Evolutionary conservation across 2,797 vertebrate species (phyloP), one percentile per base, ranked within the genome.

Genomic region (Scomberomorus guttatus): DNA sequence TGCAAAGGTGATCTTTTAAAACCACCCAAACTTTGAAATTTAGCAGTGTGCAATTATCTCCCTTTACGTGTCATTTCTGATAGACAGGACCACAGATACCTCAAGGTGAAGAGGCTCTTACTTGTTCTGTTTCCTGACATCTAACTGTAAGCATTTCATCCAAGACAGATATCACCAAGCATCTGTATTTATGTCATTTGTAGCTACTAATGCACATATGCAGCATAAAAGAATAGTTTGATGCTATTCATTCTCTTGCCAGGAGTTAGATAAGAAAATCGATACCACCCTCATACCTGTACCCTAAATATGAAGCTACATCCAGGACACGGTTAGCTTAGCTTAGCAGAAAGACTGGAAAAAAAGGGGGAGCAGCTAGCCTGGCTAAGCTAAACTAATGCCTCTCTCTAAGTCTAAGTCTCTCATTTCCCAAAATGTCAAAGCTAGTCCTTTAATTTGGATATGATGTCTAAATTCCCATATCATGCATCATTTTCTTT

Each of bases 1-100:
- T 55, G 29, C 27, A 46, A 56, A 74, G 68, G 59, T 72, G 56
- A 85, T 63, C 8, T 58, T 50, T 74, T 48, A 65, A 22, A 58
- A 51, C 22, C 18, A n/a, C 27, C 29, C 2, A 2, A 65, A 63
- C 29, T 70, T 59, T 81, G 13, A 79, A 62, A 87, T 76, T 9
- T 15, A 14, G 39, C 27, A 44, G 29, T 13, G 24, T 56, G 18
- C 3, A 5, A 5, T n/a, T 77, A 5, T 44, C 22, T 55, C 52
- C 18, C 22, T 59, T 54, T 9, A 4, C 27, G 61, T 6, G 20
- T 62, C 27, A 17, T 44, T 75, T 64, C 17, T n/a, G 34, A 27
- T 24, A 29, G 54, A 42, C 17, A 24, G 29, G 27, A 27, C 63
- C 27, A 39, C 1, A 1, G 0, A 25, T 20, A 56, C 25, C n/a